Evolutionary conservation across 2,888 invertebrate genomes (phyloP).

Genomic region (Drosophila diplacantha): DNA sequence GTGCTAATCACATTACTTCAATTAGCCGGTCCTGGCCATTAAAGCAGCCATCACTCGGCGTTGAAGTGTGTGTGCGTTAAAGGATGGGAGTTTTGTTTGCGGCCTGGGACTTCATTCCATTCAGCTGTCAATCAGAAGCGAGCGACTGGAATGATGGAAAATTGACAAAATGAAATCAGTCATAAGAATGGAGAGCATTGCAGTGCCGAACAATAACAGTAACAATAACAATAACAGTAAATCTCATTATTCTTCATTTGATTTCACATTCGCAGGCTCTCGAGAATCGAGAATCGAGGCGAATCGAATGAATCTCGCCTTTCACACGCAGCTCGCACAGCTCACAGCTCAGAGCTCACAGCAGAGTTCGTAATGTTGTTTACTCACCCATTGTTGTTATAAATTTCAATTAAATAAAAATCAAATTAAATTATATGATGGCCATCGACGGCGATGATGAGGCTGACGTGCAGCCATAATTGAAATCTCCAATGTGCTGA

Average conservation of each 20-base stretch:
- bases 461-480: slow-evolving; percentile 49
- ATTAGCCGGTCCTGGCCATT: slow-evolving; percentile 29
- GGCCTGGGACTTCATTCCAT: slow-evolving; percentile 25
- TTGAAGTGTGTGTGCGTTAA: neutral
- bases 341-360: slow-evolving; percentile 9
- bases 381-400: slow-evolving; percentile 57
- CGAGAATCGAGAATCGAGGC: slow-evolving; percentile 26
- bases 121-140: slow-evolving; percentile 32
- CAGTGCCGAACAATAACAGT: slow-evolving; percentile 27
- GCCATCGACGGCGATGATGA: slow-evolving; percentile 34
- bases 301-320: slow-evolving; percentile 41
- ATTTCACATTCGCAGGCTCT: slow-evolving; percentile 56
- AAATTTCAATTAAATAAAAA: slow-evolving; percentile 69
- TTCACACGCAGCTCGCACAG: slow-evolving; percentile 27
- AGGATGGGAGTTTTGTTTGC: slow-evolving; percentile 6
- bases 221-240: slow-evolving; percentile 49
- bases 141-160: slow-evolving; percentile 40
- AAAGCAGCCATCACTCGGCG: slow-evolving; percentile 11
- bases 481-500: slow-evolving; percentile 58
- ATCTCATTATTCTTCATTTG: slow-evolving; percentile 71
- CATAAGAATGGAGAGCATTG: slow-evolving; percentile 39
- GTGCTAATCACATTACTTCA: slow-evolving; percentile 54
- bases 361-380: slow-evolving; percentile 15
- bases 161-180: slow-evolving; percentile 46
- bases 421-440: slow-evolving; percentile 64